Conservation (phyloP, 2,888 invertebrate genomes). For the Eupithecia centaureata region DNA sequence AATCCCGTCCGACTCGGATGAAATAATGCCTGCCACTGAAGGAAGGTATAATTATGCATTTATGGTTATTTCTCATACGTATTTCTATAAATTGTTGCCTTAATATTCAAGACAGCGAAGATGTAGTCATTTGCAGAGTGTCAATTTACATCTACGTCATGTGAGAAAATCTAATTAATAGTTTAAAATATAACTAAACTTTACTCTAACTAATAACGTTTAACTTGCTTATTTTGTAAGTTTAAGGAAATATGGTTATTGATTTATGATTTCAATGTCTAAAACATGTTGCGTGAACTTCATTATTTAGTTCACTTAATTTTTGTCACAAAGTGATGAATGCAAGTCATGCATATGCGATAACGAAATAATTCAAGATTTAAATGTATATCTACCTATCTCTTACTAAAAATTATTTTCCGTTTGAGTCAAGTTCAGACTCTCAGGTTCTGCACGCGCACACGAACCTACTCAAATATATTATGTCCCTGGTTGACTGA, state of each 20-base stretch:
- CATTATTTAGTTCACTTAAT: background rate
- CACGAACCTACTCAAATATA: too few relatives aligned
- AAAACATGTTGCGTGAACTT: background rate
- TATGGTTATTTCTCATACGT: background rate
- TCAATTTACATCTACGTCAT: background rate
- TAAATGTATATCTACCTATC: too few relatives aligned
- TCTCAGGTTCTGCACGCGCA: too few relatives aligned
- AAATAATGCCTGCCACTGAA: slow-evolving; percentile 34
- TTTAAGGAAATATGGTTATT: too few relatives aligned
- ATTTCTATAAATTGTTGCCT: background rate
- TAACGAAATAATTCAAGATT: background rate
- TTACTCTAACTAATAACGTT: too few relatives aligned
- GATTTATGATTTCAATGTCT: background rate
- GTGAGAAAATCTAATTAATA: too few relatives aligned
- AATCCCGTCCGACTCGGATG: slow-evolving; percentile 60
- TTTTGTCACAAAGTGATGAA: background rate
- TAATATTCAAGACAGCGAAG: background rate
- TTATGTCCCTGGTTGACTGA: background rate
- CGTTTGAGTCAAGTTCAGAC: too few relatives aligned
- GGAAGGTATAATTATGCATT: background rate
- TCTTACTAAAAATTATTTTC: too few relatives aligned
- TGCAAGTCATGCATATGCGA: background rate
- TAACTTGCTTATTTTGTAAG: too few relatives aligned
- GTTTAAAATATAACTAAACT: too few relatives aligned
- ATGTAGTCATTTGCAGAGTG: background rate